A percentile compares a stretch with the other conserved stretches of the same genome.
Evolutionary conservation across 1,140 invertebrate genomes (phyloP).

Genomic region (Cherax quadricarinatus): DNA sequence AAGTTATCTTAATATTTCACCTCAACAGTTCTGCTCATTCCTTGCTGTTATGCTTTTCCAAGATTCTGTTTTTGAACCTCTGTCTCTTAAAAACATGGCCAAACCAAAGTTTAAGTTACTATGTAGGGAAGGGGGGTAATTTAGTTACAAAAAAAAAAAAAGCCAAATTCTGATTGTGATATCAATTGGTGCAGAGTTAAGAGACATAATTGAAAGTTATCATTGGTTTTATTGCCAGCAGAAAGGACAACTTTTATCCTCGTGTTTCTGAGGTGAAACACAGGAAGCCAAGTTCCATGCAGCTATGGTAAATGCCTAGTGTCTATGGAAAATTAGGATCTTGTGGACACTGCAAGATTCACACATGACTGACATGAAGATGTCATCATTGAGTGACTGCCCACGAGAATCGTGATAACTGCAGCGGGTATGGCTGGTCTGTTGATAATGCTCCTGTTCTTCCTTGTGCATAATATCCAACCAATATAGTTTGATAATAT

Average conservation of each 20-base stretch:
- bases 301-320: not conserved
- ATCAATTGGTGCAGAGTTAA: not conserved
- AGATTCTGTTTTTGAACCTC: not conserved
- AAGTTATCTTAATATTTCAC: no score
- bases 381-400: not conserved
- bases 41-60: not conserved
- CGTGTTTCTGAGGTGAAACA: not conserved
- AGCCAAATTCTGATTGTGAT: not conserved
- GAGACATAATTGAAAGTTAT: not conserved
- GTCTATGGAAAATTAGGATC: not conserved
- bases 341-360: not conserved
- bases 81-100: not conserved
- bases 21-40: no score
- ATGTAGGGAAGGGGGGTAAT: not conserved
- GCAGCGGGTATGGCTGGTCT: conserved; percentile 31
- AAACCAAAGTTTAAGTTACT: not conserved
- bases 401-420: not conserved
- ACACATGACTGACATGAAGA: not conserved
- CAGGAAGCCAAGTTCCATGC: not conserved
- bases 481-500: conserved; percentile 31
- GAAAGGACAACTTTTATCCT: not conserved
- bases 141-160: not conserved
- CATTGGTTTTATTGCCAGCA: not conserved
- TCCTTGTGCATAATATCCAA: conserved; percentile 38
- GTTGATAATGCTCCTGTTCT: conserved; percentile 23